A percentile compares a stretch with the other conserved stretches of the same genome.
phyloP scores from a whole-genome alignment of 2,113 vertebrate genomes.

The Manacus vitellinus region DNA sequence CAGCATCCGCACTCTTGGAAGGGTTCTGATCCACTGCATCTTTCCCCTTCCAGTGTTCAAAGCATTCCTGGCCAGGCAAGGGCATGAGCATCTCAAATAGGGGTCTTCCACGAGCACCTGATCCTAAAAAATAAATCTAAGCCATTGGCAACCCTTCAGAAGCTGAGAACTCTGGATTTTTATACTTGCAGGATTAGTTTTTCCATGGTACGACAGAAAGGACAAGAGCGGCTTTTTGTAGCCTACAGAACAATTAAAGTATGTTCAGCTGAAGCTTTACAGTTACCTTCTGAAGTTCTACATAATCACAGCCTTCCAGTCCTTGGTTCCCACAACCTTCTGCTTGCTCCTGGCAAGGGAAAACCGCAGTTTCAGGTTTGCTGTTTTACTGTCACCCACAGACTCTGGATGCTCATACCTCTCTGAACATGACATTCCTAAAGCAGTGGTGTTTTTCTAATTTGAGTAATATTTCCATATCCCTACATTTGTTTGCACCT shows the following conservation, averaged over 20 bases:
- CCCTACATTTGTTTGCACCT: not conserved
- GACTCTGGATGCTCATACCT: not conserved
- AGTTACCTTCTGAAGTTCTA: not conserved
- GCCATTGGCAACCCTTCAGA: not conserved
- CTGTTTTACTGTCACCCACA: not conserved
- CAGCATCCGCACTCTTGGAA: rapidly evolving
- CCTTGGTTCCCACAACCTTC: not conserved
- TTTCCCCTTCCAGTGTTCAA: not conserved
- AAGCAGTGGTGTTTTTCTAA: not conserved
- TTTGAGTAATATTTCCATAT: not conserved
- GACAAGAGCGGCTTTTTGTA: not conserved
- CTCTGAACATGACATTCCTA: not conserved
- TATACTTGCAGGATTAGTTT: not conserved
- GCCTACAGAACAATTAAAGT: not conserved
- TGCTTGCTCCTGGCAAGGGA: not conserved
- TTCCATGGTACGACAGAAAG: not conserved
- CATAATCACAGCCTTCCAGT: not conserved
- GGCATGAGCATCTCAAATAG: not conserved
- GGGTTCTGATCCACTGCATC: rapidly evolving
- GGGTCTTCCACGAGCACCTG: not conserved
- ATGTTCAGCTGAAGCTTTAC: not conserved
- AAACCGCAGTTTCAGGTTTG: not conserved
- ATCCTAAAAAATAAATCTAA: not conserved
- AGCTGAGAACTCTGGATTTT: not conserved
- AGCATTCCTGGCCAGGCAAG: not conserved